These are phyloP conservation scores for Ophioderma brevispina DNA, from an alignment of 35 echinoderm and acorn worm genomes.

Conservation along the genomic window DNA sequence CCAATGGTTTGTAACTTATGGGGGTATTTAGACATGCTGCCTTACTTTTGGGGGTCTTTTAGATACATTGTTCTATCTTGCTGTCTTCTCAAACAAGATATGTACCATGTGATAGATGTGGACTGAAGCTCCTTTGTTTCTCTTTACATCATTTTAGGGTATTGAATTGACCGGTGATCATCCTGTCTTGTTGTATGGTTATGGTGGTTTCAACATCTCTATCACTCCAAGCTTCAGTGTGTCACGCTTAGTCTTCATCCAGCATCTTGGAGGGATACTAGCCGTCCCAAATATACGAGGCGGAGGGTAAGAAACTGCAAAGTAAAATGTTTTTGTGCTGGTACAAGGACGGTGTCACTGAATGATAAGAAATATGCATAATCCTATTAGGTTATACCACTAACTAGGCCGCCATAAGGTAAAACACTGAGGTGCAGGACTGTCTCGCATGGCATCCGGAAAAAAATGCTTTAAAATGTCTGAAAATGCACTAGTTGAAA, in stretches of 20 bases:
- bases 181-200: slow-evolving; percentile 90
- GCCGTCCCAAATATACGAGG: slow-evolving; percentile 94
- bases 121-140: no score
- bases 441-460: no score
- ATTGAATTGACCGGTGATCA: slow-evolving; percentile 78
- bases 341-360: background rate
- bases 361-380: background rate
- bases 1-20: no score
- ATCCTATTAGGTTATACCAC: background rate
- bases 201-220: slow-evolving; percentile 97
- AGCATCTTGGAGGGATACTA: slow-evolving; percentile 84
- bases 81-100: no score
- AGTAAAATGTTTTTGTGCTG: background rate
- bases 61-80: no score
- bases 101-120: no score
- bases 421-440: background rate
- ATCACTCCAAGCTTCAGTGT: slow-evolving; percentile 96
- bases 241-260: slow-evolving; percentile 92
- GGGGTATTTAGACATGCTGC: no score
- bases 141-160: no score
- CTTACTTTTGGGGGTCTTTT: no score
- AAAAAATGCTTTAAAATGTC: no score
- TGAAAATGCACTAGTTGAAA: no score
- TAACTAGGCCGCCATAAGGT: background rate
- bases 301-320: slow-evolving; percentile 67